These are phyloP conservation scores for Sialia sialis DNA, from an alignment of 2,113 vertebrate species.

Conservation along the genomic window DNA sequence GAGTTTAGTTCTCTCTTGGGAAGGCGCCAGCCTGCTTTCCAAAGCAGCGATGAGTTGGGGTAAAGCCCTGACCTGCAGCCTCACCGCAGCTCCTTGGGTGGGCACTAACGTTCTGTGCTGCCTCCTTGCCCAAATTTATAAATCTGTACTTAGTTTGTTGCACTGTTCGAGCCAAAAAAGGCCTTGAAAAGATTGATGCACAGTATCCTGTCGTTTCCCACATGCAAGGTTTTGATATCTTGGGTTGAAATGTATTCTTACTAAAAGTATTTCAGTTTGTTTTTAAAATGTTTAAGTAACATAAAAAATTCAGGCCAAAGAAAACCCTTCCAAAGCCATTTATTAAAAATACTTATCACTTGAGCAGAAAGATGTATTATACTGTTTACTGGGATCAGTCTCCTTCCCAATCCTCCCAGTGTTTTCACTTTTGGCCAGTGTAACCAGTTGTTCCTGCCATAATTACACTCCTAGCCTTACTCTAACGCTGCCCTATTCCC, in stretches of 20 bases:
- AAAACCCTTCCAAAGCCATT: slow-evolving; percentile 13
- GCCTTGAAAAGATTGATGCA: background rate
- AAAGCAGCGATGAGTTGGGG: background rate
- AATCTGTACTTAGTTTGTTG: background rate
- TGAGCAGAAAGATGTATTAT: background rate
- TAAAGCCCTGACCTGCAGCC: background rate
- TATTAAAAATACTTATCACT: slow-evolving; percentile 38
- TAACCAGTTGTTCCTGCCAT: background rate
- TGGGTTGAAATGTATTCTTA: background rate
- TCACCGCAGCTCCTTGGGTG: slow-evolving; percentile 23
- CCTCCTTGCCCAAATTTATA: background rate
- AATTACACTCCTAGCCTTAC: background rate
- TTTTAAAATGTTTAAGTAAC: slow-evolving; percentile 36
- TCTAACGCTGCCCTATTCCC: background rate
- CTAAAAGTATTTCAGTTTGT: background rate
- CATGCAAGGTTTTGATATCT: background rate
- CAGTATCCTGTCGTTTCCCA: background rate
- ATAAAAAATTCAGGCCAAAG: background rate
- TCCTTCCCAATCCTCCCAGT: background rate
- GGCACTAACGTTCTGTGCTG: background rate
- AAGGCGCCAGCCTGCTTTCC: background rate
- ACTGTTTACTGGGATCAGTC: background rate
- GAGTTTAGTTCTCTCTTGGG: slow-evolving; percentile 21
- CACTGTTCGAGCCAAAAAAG: background rate
- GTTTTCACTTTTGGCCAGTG: background rate